Evolutionary conservation across 2,888 invertebrate species (phyloP).

Genomic region (Teinopalpus imperialis): DNA sequence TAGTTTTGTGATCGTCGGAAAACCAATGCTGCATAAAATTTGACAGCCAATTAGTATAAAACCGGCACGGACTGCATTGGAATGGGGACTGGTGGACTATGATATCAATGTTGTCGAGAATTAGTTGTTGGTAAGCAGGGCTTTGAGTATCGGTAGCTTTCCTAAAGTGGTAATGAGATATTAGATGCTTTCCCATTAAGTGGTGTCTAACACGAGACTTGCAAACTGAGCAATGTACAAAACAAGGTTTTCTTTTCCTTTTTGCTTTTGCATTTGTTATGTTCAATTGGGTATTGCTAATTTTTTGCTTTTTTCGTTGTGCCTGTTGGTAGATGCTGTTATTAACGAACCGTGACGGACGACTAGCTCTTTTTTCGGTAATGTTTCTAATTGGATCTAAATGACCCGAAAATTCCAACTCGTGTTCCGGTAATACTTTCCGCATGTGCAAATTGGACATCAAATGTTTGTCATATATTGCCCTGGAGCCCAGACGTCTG

Average conservation of each 20-base stretch:
- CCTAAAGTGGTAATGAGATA: constrained; percentile 92
- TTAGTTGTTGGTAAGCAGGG: constrained; percentile 81
- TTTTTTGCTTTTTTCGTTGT: constrained; percentile 44
- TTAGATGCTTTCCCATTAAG: constrained; percentile 91
- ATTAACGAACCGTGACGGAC: constrained; percentile 60
- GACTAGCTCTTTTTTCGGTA: constrained; percentile 52
- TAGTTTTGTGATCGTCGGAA: constrained; percentile 82
- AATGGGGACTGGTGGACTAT: constrained; percentile 92
- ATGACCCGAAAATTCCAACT: constrained; percentile 84
- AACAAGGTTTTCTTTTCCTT: constrained; percentile 80
- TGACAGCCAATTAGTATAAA: constrained; percentile 90
- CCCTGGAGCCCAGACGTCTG: constrained; percentile 86
- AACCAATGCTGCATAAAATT: constrained; percentile 89
- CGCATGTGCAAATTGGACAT: constrained; percentile 87
- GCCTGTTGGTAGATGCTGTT: constrained; percentile 52
- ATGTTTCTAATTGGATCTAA: constrained; percentile 53
- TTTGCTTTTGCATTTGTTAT: constrained; percentile 58
- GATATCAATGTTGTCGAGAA: constrained; percentile 89
- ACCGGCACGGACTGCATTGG: constrained; percentile 92
- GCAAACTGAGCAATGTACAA: constrained; percentile 87
- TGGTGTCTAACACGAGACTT: constrained; percentile 85
- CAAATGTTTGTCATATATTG: constrained; percentile 89
- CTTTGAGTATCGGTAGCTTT: constrained; percentile 84
- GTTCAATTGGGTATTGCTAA: constrained; percentile 35
- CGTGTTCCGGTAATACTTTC: constrained; percentile 84